Base-by-base conservation (phyloP, 2,797 vertebrate species). In the Rhinophrynus dorsalis region DNA sequence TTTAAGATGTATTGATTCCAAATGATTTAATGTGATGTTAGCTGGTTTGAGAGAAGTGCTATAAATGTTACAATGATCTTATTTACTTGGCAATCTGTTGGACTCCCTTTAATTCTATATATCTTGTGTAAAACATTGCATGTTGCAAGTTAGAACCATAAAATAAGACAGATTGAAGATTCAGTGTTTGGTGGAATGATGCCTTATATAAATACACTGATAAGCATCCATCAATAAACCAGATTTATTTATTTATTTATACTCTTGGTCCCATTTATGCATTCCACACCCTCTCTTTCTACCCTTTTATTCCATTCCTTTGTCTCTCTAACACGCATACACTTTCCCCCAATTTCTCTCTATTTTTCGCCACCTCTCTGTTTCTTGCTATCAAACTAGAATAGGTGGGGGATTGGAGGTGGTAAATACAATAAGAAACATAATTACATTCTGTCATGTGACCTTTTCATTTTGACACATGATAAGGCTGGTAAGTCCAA, bases 401-500 rank as follows among this genome's bases (percentile, higher is more conserved):
- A n/a, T n/a, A n/a, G n/a, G 38, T 6, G 38, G 13, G 13, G 12
- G 6, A 24, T 6, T 20, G 21, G 6, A 51, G 6, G 5, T 33
- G 20, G 13, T 35, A 48, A 47, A 33, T 47, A 47, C 13, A 44
- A 30, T 44, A 35, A 20, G 20, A 48, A 27, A 48, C 12, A 17
- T 30, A 55, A 29, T 52, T 13, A 52, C n/a, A 47, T 45, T 67
- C 38, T 47, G 24, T 56, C 23, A n/a, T 7, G 29, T 32, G 30
- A 35, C 64, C 64, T 45, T 67, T 67, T 45, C 37, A 18, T n/a
- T 45, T 11, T 67, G 51, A 67, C 27, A 17, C 20, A 33, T 29
- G 12, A 18, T 3, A n/a, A 26, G 30, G 40, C 12, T 35, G 12
- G 21, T 56, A 56, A 35, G 17, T 38, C 32, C 61, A 30, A 27